These are phyloP conservation scores for Opisthocomus hoazin DNA, from an alignment of 2,113 vertebrate species.

Conservation along the genomic window DNA sequence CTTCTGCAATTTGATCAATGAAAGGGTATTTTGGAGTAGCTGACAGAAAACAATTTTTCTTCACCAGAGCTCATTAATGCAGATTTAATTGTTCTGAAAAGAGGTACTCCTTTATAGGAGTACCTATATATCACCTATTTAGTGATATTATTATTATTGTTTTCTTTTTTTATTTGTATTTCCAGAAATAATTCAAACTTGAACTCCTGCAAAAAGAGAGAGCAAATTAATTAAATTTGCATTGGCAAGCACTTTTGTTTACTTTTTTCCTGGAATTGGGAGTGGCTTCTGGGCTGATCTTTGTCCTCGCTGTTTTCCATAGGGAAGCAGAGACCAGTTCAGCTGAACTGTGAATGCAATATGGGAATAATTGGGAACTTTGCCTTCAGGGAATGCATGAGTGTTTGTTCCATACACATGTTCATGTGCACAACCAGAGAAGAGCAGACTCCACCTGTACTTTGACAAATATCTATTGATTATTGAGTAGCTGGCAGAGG, in stretches of 20 bases:
- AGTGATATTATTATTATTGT: neutral
- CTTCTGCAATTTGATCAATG: neutral
- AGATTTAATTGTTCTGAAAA: neutral
- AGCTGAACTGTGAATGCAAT: neutral
- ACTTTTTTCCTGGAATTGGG: neutral
- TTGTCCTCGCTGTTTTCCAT: conserved; percentile 16
- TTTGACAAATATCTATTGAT: neutral
- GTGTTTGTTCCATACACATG: neutral
- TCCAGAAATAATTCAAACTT: neutral
- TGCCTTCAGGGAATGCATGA: neutral
- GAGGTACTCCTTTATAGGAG: neutral
- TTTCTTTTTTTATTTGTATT: neutral
- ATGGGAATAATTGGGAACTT: neutral
- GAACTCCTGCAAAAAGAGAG: neutral
- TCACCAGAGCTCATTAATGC: neutral
- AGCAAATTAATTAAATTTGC: neutral
- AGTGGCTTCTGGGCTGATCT: conserved; percentile 1
- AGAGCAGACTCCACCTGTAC: neutral
- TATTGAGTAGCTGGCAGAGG: neutral
- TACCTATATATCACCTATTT: too few relatives aligned
- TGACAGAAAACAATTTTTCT: neutral
- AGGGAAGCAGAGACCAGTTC: neutral
- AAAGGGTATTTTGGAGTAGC: neutral
- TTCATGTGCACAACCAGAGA: neutral
- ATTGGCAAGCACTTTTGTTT: neutral